Conservation (phyloP, 2,113 vertebrate species). For the Calcarius ornatus region DNA sequence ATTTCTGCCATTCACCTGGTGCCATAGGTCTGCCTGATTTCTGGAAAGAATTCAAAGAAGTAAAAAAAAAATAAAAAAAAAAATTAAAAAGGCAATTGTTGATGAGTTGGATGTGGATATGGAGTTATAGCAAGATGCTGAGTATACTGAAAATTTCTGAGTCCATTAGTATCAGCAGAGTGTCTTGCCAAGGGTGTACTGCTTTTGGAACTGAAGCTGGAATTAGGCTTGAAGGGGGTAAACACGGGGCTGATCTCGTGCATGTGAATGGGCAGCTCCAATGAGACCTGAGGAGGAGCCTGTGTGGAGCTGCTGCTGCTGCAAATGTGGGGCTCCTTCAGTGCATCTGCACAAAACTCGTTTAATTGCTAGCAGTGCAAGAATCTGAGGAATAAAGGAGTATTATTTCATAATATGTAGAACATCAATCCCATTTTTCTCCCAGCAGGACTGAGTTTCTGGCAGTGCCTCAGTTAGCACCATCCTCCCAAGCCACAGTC, state of each 20-base stretch:
- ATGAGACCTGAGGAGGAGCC: not conserved
- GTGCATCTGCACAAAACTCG: not conserved
- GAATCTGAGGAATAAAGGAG: not conserved
- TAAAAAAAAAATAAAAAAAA: not conserved
- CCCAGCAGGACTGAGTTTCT: not conserved
- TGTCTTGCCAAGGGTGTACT: not conserved
- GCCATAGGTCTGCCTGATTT: fast-evolving
- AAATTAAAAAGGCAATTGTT: not conserved
- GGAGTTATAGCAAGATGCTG: not conserved
- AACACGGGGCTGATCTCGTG: fast-evolving
- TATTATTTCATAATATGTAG: not conserved
- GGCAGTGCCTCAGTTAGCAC: not conserved
- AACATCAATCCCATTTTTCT: not conserved
- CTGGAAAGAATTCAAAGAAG: not conserved
- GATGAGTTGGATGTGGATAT: not conserved
- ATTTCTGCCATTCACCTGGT: not conserved
- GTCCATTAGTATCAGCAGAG: not conserved
- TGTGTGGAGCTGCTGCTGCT: not conserved
- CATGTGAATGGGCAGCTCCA: not conserved
- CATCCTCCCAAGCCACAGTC: not conserved
- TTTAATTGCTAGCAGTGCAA: not conserved
- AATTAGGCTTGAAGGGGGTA: not conserved
- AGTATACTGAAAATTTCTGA: not conserved
- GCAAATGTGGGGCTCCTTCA: not conserved
- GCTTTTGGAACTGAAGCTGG: not conserved